Base-by-base conservation (phyloP, 1,140 invertebrate species). In the Drosophila suzukii region DNA sequence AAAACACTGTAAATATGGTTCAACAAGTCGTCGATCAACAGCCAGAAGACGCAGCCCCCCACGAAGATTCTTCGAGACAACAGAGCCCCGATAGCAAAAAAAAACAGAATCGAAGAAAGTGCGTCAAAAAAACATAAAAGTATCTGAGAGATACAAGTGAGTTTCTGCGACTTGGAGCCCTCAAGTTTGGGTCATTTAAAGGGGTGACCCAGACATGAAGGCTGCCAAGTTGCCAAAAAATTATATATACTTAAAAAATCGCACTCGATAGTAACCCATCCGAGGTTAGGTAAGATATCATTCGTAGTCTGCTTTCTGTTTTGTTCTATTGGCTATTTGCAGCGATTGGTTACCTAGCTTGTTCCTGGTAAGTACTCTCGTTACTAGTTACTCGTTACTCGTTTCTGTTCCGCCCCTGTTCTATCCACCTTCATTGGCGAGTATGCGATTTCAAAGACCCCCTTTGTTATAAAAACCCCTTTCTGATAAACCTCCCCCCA, bases 251-350 rank as follows among this genome's bases (percentile, higher is more conserved):
- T 20, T 20, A 27, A 43, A 36, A 36, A 65, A 51, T 44, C 50
- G 47, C 60, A 46, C 65, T 20, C 38, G 30, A 65, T 66, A 66
- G 61, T 24, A 68, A 66, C 36, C 62, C 63, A 38, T 56, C 67
- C 57, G 76, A 67, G 80, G 79, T 83, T 89, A 83, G 83, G 83
- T 88, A 88, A 88, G 83, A 88, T 88, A 86, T 81, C 55, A 61
- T 81, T 67, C 47, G 78, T 78, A 70, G 71, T 70, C 56, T 70
- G 60, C 55, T 63, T 77, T 73, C 75, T 71, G 56, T 62, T 73
- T 63, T 76, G 59, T 82, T 82, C 43, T 77, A 76, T 81, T 53
- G 58, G 76, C 68, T 72, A 60, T 88, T 86, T 86, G 72, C 82
- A 86, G 82, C 79, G 61, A 76, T 68, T 59, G 70, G 75, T 67